Percentiles rank a stretch among this genome's conserved stretches.
These are phyloP conservation scores for Psittacula cyanocephala DNA, from an alignment of 2,113 vertebrate genomes.

Conservation along the genomic window DNA sequence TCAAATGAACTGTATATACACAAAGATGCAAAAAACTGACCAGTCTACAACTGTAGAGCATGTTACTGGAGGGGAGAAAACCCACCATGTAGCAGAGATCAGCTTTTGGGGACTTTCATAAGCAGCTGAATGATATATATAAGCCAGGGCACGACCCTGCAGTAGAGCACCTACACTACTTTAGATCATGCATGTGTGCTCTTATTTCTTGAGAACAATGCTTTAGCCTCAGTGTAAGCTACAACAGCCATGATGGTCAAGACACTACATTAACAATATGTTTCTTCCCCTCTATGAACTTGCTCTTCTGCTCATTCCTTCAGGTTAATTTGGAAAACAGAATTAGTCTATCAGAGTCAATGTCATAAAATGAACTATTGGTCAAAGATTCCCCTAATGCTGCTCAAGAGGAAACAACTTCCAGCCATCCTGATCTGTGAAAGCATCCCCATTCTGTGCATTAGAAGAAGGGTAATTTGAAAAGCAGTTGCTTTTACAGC, in stretches of 20 bases:
- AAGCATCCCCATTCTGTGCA: background rate
- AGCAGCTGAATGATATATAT: background rate
- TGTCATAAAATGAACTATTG: background rate
- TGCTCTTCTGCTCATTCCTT: background rate
- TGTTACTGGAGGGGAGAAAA: background rate
- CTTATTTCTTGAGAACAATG: background rate
- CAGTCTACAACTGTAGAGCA: background rate
- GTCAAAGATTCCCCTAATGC: background rate
- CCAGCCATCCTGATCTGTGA: background rate
- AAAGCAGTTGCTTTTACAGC: slow-evolving; percentile 20
- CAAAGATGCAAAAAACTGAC: background rate
- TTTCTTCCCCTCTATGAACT: background rate
- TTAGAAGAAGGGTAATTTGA: background rate
- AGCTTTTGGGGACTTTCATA: background rate
- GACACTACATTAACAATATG: background rate
- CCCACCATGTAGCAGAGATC: background rate
- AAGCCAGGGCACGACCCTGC: background rate
- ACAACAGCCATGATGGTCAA: background rate
- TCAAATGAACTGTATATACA: background rate
- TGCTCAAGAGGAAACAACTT: background rate
- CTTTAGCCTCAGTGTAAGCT: background rate
- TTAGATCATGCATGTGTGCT: background rate
- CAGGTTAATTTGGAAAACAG: background rate
- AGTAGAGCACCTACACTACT: background rate
- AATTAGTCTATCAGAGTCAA: background rate